A percentile compares a stretch with the other conserved stretches of the same genome.
These are phyloP conservation scores for Clarias macrocephalus DNA, from an alignment of 2,113 vertebrate genomes.

Conservation along the genomic window DNA sequence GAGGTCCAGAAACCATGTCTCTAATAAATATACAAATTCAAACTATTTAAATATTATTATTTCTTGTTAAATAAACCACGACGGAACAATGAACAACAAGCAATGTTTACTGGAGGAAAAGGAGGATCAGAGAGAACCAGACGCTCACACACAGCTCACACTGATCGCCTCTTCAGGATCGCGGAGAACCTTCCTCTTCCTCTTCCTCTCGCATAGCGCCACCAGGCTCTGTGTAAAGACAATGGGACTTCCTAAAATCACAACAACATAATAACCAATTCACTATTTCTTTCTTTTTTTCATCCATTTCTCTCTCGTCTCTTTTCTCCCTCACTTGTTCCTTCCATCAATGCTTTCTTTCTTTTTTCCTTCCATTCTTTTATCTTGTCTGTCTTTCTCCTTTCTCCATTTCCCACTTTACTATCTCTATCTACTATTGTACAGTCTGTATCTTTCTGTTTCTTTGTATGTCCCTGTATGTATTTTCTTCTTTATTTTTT, in stretches of 20 bases:
- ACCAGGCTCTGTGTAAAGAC: not conserved
- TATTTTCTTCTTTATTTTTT: not conserved
- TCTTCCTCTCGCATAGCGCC: not conserved
- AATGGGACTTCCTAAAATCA: not conserved
- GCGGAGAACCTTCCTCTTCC: not conserved
- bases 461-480: too few species aligned
- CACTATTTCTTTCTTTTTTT: not conserved
- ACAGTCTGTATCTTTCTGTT: too few species aligned
- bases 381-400: too few species aligned
- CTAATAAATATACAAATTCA: not conserved
- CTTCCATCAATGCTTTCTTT: not conserved
- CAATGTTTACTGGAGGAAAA: slow-evolving; percentile 17
- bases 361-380: not conserved
- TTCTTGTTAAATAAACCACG: not conserved
- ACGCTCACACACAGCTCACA: not conserved
- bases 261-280: not conserved
- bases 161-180: not conserved
- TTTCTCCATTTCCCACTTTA: too few species aligned
- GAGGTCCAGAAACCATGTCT: not conserved
- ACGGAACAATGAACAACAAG: too few species aligned
- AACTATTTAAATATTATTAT: not conserved
- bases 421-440: not conserved
- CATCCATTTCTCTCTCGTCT: not conserved
- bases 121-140: not conserved
- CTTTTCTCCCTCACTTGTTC: not conserved